phyloP scores from a whole-genome alignment of 2,888 invertebrate species.

The Morpho helenor region DNA sequence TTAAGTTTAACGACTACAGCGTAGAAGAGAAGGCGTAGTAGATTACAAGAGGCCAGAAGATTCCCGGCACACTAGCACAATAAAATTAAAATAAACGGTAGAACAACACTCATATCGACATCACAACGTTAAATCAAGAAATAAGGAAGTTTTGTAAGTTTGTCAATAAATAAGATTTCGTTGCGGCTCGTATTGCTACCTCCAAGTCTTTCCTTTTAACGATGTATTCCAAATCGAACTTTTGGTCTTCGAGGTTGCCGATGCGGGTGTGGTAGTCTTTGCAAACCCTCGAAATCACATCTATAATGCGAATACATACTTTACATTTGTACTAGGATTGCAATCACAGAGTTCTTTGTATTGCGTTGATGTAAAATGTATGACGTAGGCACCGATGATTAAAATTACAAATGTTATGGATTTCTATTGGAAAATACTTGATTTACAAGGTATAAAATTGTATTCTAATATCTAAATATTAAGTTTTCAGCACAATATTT shows the following conservation, averaged over 20 bases:
- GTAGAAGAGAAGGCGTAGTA: slow-evolving; percentile 62
- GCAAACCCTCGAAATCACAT: slow-evolving; percentile 86
- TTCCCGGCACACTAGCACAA: slow-evolving; percentile 48
- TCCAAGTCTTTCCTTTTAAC: slow-evolving; percentile 99
- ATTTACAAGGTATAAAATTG: slow-evolving; percentile 10
- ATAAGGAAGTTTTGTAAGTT: slow-evolving; percentile 68
- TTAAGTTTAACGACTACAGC: slow-evolving; percentile 51
- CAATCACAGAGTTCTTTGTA: slow-evolving; percentile 32
- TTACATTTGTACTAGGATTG: slow-evolving; percentile 40
- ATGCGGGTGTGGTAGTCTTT: slow-evolving; percentile 94
- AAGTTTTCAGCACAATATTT: slow-evolving; percentile 38
- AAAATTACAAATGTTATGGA: slow-evolving; percentile 19
- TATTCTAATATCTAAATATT: slow-evolving; percentile 2
- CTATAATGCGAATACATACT: slow-evolving; percentile 80
- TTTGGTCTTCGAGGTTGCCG: slow-evolving; percentile 92
- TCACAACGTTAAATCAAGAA: slow-evolving; percentile 63
- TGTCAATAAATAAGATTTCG: slow-evolving; percentile 55
- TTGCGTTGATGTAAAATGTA: slow-evolving; percentile 44
- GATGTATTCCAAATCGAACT: slow-evolving; percentile 99
- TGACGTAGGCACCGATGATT: slow-evolving; percentile 15
- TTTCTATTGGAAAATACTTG: slow-evolving; percentile 12
- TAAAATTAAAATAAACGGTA: slow-evolving; percentile 62
- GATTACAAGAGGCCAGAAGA: slow-evolving; percentile 42
- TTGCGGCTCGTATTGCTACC: slow-evolving; percentile 83
- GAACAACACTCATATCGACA: slow-evolving; percentile 67